phyloP scores from a whole-genome alignment of 2,797 vertebrate genomes.

The Lepidocolaptes lacrymiger region DNA sequence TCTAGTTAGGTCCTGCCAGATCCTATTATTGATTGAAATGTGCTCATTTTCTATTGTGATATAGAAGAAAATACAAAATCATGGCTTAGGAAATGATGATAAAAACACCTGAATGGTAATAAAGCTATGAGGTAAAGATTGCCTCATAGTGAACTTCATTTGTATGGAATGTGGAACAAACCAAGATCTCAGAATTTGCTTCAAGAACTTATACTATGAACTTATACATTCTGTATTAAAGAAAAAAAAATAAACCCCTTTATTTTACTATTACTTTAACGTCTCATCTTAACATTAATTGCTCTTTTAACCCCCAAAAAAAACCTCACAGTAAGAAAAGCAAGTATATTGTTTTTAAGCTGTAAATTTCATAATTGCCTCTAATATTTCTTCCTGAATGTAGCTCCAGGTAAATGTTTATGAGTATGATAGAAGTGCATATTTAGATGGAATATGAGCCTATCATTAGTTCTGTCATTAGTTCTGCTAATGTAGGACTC shows the following conservation, averaged over 20 bases:
- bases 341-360: not conserved
- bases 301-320: not conserved
- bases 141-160: not conserved
- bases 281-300: not conserved
- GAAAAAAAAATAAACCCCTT: not conserved
- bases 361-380: not conserved
- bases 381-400: not conserved
- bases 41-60: not conserved
- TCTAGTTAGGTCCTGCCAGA: not conserved
- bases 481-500: not conserved
- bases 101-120: not conserved
- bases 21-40: not conserved
- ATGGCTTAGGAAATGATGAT: not conserved
- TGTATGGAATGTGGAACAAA: not conserved
- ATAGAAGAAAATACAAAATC: not conserved
- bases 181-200: not conserved
- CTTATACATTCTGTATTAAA: not conserved
- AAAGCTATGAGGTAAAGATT: not conserved
- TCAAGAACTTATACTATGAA: not conserved
- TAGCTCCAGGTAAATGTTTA: not conserved
- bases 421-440: not conserved
- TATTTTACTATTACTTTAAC: not conserved
- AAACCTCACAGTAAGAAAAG: not conserved
- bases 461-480: not conserved
- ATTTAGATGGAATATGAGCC: not conserved